phyloP scores from a whole-genome alignment of 2,888 invertebrate genomes.

The Pandemis corylana region DNA sequence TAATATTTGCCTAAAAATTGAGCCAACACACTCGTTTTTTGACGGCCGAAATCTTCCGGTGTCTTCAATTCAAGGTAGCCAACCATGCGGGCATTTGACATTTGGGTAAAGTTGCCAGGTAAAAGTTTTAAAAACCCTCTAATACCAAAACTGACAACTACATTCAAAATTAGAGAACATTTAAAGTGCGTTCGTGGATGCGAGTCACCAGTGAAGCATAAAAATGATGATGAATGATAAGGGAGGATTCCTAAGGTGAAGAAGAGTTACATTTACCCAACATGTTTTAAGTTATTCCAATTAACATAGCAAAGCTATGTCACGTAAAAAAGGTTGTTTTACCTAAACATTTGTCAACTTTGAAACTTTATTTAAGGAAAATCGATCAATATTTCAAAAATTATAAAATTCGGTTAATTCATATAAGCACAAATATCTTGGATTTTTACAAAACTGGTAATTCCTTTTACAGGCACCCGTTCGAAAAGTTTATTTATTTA shows the following conservation, averaged over 20 bases:
- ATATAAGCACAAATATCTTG: neutral
- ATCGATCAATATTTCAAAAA: too few species aligned
- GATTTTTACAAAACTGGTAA: neutral
- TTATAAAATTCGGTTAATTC: too few species aligned
- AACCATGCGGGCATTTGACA: slow-evolving; percentile 36
- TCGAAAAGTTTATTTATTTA: slow-evolving; percentile 25
- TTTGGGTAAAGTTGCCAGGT: slow-evolving; percentile 6
- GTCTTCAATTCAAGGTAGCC: slow-evolving; percentile 35
- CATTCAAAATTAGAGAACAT: neutral
- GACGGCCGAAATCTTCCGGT: slow-evolving; percentile 50
- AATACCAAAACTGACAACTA: neutral
- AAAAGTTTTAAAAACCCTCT: neutral
- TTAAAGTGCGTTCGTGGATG: too few species aligned
- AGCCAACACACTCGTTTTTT: slow-evolving; percentile 73
- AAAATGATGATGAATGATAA: too few species aligned
- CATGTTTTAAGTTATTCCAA: too few species aligned
- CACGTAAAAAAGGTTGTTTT: too few species aligned
- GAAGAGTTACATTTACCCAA: too few species aligned
- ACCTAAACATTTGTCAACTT: too few species aligned
- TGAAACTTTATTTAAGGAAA: too few species aligned
- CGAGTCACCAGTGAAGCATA: too few species aligned
- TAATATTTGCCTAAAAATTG: slow-evolving; percentile 58
- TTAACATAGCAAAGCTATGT: too few species aligned
- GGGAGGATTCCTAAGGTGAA: too few species aligned
- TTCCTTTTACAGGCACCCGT: neutral